Evolutionary conservation across 2,113 vertebrate genomes (phyloP).

Genomic region (Chloropsis cyanopogon): DNA sequence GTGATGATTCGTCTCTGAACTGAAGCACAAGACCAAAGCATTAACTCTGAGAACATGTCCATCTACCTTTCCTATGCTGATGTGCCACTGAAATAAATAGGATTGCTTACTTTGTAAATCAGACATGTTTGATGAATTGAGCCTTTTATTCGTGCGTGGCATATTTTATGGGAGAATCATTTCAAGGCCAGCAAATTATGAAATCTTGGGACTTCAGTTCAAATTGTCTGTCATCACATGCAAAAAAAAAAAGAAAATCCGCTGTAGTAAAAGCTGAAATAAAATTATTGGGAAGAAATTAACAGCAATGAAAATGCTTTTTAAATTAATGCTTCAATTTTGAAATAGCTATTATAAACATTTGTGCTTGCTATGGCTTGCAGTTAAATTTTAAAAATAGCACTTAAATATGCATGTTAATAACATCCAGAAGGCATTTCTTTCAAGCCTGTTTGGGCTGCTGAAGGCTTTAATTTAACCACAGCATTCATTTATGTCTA

Average conservation of each 20-base stretch:
- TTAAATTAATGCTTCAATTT: slow-evolving; percentile 56
- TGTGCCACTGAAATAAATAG: not conserved
- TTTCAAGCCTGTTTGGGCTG: slow-evolving; percentile 78
- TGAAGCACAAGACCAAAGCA: not conserved
- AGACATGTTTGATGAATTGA: not conserved
- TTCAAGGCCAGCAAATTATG: not conserved
- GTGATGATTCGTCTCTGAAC: not conserved
- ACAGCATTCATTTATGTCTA: slow-evolving; percentile 77
- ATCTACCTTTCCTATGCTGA: not conserved
- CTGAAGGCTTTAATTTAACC: slow-evolving; percentile 80
- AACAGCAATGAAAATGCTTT: slow-evolving; percentile 54
- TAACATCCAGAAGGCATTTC: slow-evolving; percentile 80
- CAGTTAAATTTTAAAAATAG: slow-evolving; percentile 79
- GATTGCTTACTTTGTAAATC: not conserved
- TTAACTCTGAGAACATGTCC: not conserved
- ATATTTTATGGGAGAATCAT: not conserved
- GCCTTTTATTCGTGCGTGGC: not conserved
- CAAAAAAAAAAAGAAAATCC: not conserved
- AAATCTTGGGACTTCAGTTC: not conserved
- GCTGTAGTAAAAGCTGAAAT: slow-evolving; percentile 41
- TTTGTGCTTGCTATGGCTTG: slow-evolving; percentile 72
- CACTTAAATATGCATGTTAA: slow-evolving; percentile 77
- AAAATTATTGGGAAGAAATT: slow-evolving; percentile 67
- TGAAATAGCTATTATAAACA: slow-evolving; percentile 75
- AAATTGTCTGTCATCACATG: not conserved